Percentiles rank a stretch among this genome's conserved stretches.
These are phyloP conservation scores for Barbus barbus DNA, from an alignment of 2,113 vertebrate genomes.

Conservation along the genomic window DNA sequence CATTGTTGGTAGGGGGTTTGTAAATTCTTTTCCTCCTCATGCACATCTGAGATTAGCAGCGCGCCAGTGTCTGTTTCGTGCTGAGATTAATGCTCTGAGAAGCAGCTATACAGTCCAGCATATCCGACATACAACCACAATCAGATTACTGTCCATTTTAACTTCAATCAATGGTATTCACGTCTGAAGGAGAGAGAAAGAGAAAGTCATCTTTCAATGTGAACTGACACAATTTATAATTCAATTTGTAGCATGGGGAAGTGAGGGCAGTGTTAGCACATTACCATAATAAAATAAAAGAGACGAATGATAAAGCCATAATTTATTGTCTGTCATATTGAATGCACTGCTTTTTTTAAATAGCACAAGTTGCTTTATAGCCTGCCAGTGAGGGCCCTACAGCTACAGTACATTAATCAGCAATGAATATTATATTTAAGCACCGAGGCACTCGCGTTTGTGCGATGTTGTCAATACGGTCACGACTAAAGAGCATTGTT, in stretches of 20 bases:
- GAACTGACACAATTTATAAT: not conserved
- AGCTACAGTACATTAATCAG: not conserved
- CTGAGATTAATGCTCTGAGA: constrained; percentile 21
- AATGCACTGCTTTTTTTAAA: not conserved
- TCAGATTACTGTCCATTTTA: not conserved
- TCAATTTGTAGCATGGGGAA: not conserved
- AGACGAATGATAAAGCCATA: not conserved
- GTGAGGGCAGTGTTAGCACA: not conserved
- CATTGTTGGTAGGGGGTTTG: constrained; percentile 54
- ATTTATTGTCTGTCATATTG: constrained; percentile 17
- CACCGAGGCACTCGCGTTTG: not conserved
- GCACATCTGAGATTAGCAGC: not conserved
- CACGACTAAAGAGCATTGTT: not conserved
- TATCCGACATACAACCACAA: not conserved
- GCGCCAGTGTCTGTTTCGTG: not conserved
- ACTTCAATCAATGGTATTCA: not conserved
- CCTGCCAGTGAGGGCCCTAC: not conserved
- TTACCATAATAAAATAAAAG: constrained; percentile 6
- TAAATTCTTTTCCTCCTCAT: constrained; percentile 55
- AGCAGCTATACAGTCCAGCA: not conserved
- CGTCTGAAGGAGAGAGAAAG: not conserved
- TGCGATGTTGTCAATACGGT: not conserved
- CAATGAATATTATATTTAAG: not conserved
- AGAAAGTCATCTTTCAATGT: not conserved
- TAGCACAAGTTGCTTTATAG: not conserved